Evolutionary conservation across 2,113 vertebrate genomes (phyloP).

Genomic region (Scortum barcoo): DNA sequence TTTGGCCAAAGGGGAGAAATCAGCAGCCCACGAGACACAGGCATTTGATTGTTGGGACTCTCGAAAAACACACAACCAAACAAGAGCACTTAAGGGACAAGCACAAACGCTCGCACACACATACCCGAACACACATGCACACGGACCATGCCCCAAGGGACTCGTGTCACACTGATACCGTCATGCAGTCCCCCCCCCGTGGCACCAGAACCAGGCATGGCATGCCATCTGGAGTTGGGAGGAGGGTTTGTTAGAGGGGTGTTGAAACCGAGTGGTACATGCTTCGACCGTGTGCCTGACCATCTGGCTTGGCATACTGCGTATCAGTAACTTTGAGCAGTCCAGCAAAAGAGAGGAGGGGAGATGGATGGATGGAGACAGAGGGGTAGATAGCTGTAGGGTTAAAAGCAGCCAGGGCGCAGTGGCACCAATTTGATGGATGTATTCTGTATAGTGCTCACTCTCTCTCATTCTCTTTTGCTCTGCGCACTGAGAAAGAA

Average conservation of each 20-base stretch:
- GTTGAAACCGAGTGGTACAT: slow-evolving; percentile 79
- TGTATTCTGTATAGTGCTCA: slow-evolving; percentile 40
- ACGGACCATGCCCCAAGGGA: slow-evolving; percentile 59
- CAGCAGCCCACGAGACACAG: slow-evolving; percentile 47
- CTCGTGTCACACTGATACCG: slow-evolving; percentile 63
- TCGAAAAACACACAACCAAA: slow-evolving; percentile 58
- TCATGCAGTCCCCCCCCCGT: slow-evolving; percentile 73
- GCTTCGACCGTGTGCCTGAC: slow-evolving; percentile 79
- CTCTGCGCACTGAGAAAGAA: no score
- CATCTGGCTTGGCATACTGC: slow-evolving; percentile 83
- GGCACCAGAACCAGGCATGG: slow-evolving; percentile 78
- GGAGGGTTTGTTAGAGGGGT: slow-evolving; percentile 77
- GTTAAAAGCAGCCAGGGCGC: slow-evolving; percentile 72
- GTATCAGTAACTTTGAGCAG: slow-evolving; percentile 77
- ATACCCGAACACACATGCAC: slow-evolving; percentile 26
- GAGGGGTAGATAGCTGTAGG: slow-evolving; percentile 68
- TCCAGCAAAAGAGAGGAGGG: slow-evolving; percentile 57
- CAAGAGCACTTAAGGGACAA: slow-evolving; percentile 48
- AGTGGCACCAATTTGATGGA: slow-evolving; percentile 67
- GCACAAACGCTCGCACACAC: slow-evolving; percentile 5
- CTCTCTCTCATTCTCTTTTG: slow-evolving; percentile 2
- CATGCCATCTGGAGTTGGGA: slow-evolving; percentile 81
- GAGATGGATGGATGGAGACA: slow-evolving; percentile 64
- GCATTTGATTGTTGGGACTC: slow-evolving; percentile 36
- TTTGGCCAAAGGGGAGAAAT: slow-evolving; percentile 59